A percentile compares a stretch with the other conserved stretches of the same genome.
These are phyloP conservation scores for Melieria picta DNA, from an alignment of 2,888 invertebrate genomes.

Conservation along the genomic window DNA sequence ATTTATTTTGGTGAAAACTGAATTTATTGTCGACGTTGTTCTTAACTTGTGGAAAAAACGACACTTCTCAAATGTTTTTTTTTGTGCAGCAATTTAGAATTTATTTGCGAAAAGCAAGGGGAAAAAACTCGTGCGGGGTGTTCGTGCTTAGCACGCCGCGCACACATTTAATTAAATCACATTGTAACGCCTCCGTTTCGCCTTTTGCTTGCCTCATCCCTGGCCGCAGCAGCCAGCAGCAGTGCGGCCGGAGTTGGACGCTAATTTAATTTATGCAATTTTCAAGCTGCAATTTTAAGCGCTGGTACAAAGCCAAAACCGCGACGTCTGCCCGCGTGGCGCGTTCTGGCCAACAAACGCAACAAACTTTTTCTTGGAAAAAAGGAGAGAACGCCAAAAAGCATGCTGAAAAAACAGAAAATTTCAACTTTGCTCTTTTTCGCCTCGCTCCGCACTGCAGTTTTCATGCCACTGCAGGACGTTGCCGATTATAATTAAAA, in stretches of 20 bases:
- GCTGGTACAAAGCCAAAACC: neutral
- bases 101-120: too few relatives aligned
- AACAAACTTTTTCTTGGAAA: neutral
- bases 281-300: neutral
- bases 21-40: too few relatives aligned
- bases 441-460: neutral
- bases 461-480: neutral
- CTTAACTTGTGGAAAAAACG: too few relatives aligned
- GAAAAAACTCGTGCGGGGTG: too few relatives aligned
- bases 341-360: neutral
- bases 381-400: neutral
- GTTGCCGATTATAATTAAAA: conserved; percentile 25
- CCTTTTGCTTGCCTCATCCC: too few relatives aligned
- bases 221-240: neutral
- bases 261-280: conserved; percentile 19
- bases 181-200: neutral
- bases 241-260: neutral
- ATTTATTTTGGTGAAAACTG: too few relatives aligned
- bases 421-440: neutral
- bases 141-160: too few relatives aligned
- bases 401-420: neutral
- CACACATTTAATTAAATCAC: conserved; percentile 9
- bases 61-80: too few relatives aligned
- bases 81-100: too few relatives aligned
- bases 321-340: neutral